Percentiles rank a stretch among this genome's conserved stretches.
phyloP scores from a whole-genome alignment of 1,140 invertebrate species.

The Andricus grossulariae region DNA sequence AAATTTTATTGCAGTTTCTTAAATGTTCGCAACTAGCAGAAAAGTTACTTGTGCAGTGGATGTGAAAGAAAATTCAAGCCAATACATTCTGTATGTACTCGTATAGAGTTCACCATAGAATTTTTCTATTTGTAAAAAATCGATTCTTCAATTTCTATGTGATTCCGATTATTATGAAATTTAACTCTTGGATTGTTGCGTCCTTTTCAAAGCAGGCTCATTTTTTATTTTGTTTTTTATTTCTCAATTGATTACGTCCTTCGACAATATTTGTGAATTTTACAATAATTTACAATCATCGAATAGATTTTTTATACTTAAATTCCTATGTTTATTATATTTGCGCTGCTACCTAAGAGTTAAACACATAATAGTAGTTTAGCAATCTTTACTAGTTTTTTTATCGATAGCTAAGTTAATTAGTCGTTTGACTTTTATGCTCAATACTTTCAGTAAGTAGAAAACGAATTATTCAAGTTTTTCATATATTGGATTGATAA shows the following conservation, averaged over 20 bases:
- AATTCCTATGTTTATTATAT: not conserved
- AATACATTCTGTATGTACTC: not conserved
- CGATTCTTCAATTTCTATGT: not conserved
- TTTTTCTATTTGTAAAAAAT: not conserved
- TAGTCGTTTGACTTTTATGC: not conserved
- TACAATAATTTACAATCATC: too few relatives aligned
- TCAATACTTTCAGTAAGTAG: constrained; percentile 13
- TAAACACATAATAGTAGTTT: constrained; percentile 2
- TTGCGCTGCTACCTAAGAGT: not conserved
- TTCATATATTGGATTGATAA: constrained; percentile 3
- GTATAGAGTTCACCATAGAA: not conserved
- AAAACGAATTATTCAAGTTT: constrained; percentile 7
- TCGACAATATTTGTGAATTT: too few relatives aligned
- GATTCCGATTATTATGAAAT: not conserved
- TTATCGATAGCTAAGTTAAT: not conserved
- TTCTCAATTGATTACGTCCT: too few relatives aligned
- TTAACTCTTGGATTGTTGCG: not conserved
- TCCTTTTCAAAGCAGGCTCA: too few relatives aligned
- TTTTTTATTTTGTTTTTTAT: too few relatives aligned
- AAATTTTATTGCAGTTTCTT: too few relatives aligned
- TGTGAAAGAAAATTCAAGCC: not conserved
- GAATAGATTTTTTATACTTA: too few relatives aligned
- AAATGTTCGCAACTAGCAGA: not conserved
- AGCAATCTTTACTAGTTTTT: not conserved
- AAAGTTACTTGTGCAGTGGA: not conserved